A percentile compares a stretch with the other conserved stretches of the same genome.
phyloP scores from a whole-genome alignment of 2,113 vertebrate species.

The Prolemur simus region DNA sequence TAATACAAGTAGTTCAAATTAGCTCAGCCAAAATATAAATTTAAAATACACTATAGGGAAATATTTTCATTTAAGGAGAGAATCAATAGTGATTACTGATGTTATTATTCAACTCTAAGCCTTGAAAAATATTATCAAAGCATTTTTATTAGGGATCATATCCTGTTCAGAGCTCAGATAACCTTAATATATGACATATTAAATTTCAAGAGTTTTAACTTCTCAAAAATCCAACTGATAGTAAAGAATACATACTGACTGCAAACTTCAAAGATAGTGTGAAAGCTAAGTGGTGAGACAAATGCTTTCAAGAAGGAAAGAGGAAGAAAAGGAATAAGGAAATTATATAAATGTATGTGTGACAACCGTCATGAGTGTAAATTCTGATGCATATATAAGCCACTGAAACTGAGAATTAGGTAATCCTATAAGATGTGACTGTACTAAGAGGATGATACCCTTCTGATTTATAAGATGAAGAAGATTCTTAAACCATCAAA shows the following conservation, averaged over 20 bases:
- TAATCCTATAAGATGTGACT: neutral
- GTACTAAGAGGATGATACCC: neutral
- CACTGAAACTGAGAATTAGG: neutral
- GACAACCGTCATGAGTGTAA: neutral
- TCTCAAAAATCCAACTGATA: neutral
- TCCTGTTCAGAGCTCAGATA: neutral
- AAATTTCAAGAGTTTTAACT: neutral
- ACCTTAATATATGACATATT: neutral
- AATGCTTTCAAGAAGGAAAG: neutral
- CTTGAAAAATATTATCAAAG: neutral
- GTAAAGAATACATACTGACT: neutral
- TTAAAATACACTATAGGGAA: neutral
- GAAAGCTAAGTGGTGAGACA: neutral
- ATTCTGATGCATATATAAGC: neutral
- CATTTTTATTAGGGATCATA: neutral
- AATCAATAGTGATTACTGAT: neutral
- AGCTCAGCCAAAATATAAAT: neutral
- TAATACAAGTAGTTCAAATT: neutral
- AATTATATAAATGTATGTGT: neutral
- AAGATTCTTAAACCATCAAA: neutral
- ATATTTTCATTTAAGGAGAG: neutral
- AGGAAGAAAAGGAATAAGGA: neutral
- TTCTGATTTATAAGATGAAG: neutral
- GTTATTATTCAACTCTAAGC: neutral
- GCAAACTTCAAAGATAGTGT: neutral